These are phyloP conservation scores for Apogon talboti DNA, from an alignment of 2,797 vertebrate genomes.

Conservation along the genomic window DNA sequence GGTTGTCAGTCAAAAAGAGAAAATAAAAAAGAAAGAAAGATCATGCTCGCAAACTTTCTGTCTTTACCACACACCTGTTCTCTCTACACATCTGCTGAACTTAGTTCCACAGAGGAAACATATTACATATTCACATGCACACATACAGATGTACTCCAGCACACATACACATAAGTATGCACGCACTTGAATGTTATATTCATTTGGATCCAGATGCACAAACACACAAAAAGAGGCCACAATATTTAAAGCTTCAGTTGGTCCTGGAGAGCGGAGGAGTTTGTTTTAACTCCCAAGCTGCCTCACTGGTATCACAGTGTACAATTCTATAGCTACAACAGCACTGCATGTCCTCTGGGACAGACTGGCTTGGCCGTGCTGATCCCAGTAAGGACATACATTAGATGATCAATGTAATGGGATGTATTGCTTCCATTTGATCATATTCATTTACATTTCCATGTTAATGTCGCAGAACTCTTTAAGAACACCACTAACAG, in stretches of 20 bases:
- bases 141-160: slow-evolving; percentile 37
- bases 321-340: slow-evolving; percentile 74
- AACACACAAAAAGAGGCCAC: slow-evolving; percentile 60
- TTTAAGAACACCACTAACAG: slow-evolving; percentile 60
- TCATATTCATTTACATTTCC: slow-evolving; percentile 50
- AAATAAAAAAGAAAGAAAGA: slow-evolving; percentile 6
- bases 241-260: slow-evolving; percentile 78
- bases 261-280: slow-evolving; percentile 74
- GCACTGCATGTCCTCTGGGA: slow-evolving; percentile 51
- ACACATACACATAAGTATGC: slow-evolving; percentile 32
- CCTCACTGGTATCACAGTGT: slow-evolving; percentile 81
- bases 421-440: slow-evolving; percentile 77
- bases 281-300: slow-evolving; percentile 69
- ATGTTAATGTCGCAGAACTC: slow-evolving; percentile 53
- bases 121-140: slow-evolving; percentile 35
- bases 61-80: slow-evolving; percentile 35
- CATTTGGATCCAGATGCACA: slow-evolving; percentile 56
- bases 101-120: slow-evolving; percentile 62
- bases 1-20: slow-evolving; percentile 37
- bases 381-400: slow-evolving; percentile 48
- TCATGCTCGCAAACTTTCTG: slow-evolving; percentile 4
- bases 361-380: slow-evolving; percentile 64
- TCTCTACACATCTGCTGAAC: slow-evolving; percentile 49
- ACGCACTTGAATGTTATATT: slow-evolving; percentile 46
- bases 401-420: slow-evolving; percentile 66